Conservation (phyloP, 2,888 invertebrate species). For the Papilio elwesi region DNA sequence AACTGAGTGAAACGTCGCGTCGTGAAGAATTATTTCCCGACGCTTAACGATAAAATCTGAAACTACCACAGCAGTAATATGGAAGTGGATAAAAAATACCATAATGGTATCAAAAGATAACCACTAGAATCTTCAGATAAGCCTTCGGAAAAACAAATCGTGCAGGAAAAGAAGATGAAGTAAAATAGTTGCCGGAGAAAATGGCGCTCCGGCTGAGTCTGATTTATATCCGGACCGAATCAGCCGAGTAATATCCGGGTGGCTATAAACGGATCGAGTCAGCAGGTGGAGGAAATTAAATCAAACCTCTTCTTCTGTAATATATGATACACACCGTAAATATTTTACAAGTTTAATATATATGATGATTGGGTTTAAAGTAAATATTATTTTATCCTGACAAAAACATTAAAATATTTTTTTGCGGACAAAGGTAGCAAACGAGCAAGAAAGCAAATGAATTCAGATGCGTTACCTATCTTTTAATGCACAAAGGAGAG, state of each 20-base stretch:
- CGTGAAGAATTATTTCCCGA: not conserved
- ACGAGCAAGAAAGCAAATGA: too few species aligned
- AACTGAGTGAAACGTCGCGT: not conserved
- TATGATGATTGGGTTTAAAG: too few species aligned
- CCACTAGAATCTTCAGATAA: conserved; percentile 45
- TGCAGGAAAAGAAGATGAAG: conserved; percentile 52
- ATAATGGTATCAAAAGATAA: conserved; percentile 40
- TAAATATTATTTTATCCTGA: too few species aligned
- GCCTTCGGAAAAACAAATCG: conserved; percentile 42
- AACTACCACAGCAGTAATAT: not conserved
- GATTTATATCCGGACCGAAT: conserved; percentile 74
- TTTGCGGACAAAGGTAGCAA: too few species aligned
- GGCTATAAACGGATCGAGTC: conserved; percentile 53
- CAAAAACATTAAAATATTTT: not conserved
- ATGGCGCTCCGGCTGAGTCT: conserved; percentile 53
- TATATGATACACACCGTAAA: not conserved
- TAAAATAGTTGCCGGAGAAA: conserved; percentile 55
- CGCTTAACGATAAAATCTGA: not conserved
- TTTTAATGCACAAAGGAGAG: too few species aligned
- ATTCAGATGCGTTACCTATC: too few species aligned
- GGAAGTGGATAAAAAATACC: conserved; percentile 1
- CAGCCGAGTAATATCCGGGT: conserved; percentile 69
- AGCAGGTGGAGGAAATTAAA: conserved; percentile 63
- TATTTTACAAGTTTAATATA: too few species aligned
- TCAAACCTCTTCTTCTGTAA: conserved; percentile 58